Evolutionary conservation across 2,113 vertebrate genomes (phyloP), one percentile per base, ranked within the genome.

Genomic region (Cynoglossus semilaevis): DNA sequence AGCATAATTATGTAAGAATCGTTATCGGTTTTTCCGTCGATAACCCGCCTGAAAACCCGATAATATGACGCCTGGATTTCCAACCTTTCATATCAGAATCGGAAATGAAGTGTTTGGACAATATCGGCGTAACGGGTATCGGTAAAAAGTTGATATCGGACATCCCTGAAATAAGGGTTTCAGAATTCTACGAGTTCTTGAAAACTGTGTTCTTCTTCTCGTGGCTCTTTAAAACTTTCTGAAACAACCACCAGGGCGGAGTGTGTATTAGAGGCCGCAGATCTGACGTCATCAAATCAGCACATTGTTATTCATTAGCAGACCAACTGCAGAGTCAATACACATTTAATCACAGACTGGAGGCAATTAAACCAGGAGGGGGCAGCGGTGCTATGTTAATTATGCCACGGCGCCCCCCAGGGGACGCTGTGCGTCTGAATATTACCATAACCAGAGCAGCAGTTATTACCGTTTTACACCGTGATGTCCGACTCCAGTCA

Each of bases 241-340:
- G 22, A 29, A 29, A 45, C 73, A 71, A 47, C 64, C 64, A 44
- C 59, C 47, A 60, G 70, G 68, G 53, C 51, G 50, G 85, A 63
- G 84, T 88, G 88, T 82, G 87, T 84, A 88, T 87, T 81, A 16
- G 81, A 79, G 79, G 72, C 72, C 71, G 79, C 83, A 85, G 72
- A 79, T 88, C 82, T 89, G 85, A 90, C 89, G 88, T 88, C 86
- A 78, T 77, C 86, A 86, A 88, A 90, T 85, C 87, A 85, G 82
- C 82, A 85, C 84, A 88, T 88, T 89, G 88, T 90, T 87, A 90
- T 90, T 91, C 88, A 91, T 91, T 88, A 86, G 84, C 69, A 69
- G 87, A 82, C 79, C 86, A 85, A 90, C 86, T 73, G 84, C 85
- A 88, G 88, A 89, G 88, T 89, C 89, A 91, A 90, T 88, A 90